phyloP scores from a whole-genome alignment of 2,797 vertebrate species.

The Micrastur ruficollis region DNA sequence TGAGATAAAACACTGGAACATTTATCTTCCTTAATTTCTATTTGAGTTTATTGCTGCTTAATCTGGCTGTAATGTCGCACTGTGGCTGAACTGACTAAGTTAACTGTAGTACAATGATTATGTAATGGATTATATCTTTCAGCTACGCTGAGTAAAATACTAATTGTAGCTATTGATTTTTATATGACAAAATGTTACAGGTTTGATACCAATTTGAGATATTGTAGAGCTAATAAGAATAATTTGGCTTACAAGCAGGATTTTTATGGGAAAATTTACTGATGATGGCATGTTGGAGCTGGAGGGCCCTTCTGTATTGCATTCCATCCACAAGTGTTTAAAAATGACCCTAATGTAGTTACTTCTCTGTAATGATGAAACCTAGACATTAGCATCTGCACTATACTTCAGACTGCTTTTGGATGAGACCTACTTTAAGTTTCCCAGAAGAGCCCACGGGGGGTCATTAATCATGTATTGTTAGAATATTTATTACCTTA shows the following conservation, averaged over 20 bases:
- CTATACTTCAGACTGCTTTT: not conserved
- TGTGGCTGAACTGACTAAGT: fast-evolving
- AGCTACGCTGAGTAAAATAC: not conserved
- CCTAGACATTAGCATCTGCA: not conserved
- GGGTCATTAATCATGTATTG: not conserved
- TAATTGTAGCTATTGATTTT: not conserved
- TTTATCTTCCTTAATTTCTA: not conserved
- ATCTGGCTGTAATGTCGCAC: fast-evolving
- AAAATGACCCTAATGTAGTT: not conserved
- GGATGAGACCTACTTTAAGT: not conserved
- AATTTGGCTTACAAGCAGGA: not conserved
- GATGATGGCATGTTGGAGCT: not conserved
- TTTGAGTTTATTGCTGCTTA: not conserved
- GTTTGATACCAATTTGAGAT: not conserved
- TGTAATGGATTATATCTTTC: not conserved
- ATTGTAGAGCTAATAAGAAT: not conserved
- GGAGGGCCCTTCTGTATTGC: not conserved
- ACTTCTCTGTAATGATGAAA: not conserved
- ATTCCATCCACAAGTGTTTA: not conserved
- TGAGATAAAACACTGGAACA: not conserved
- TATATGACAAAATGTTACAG: not conserved
- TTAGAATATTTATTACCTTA: not conserved
- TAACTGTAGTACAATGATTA: not conserved
- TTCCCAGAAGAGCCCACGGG: not conserved
- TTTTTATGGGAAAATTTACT: not conserved